A percentile compares a stretch with the other conserved stretches of the same genome.
Conservation (phyloP, 2,113 vertebrate genomes). For the Ibidorhyncha struthersii region DNA sequence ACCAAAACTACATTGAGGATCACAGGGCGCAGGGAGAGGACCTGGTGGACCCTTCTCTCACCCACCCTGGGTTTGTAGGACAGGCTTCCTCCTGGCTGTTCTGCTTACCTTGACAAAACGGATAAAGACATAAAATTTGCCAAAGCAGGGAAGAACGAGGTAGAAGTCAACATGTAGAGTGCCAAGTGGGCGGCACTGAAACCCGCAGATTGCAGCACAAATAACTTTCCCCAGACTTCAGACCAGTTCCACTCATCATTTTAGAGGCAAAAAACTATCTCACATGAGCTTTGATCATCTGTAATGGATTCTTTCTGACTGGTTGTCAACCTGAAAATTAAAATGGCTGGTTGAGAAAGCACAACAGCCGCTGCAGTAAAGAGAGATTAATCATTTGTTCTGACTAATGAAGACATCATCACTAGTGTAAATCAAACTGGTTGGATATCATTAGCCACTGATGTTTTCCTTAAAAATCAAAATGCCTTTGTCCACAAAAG, state of each 20-base stretch:
- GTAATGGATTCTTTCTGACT: conserved; percentile 64
- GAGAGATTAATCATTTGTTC: conserved; percentile 60
- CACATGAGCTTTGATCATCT: conserved; percentile 53
- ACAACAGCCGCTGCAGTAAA: conserved; percentile 16
- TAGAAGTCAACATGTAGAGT: not conserved
- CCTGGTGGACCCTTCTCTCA: fast-evolving
- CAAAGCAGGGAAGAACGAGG: not conserved
- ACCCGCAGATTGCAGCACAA: not conserved
- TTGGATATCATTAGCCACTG: conserved; percentile 14
- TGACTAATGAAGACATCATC: conserved; percentile 58
- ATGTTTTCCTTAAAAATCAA: conserved; percentile 55
- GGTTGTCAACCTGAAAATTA: conserved; percentile 72
- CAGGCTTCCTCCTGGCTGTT: not conserved
- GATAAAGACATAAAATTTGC: conserved; percentile 7
- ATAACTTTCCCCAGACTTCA: not conserved
- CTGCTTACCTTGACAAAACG: not conserved
- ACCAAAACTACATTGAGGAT: fast-evolving
- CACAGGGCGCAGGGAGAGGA: fast-evolving
- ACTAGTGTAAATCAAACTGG: conserved; percentile 38
- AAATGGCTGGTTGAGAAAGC: conserved; percentile 63
- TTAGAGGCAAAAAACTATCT: conserved; percentile 20
- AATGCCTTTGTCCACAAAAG: not conserved
- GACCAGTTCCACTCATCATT: conserved; percentile 18
- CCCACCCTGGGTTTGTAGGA: not conserved
- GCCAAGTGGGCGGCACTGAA: not conserved